Conservation (phyloP, 2,888 invertebrate genomes). For the Dorcus parallelipipedus region DNA sequence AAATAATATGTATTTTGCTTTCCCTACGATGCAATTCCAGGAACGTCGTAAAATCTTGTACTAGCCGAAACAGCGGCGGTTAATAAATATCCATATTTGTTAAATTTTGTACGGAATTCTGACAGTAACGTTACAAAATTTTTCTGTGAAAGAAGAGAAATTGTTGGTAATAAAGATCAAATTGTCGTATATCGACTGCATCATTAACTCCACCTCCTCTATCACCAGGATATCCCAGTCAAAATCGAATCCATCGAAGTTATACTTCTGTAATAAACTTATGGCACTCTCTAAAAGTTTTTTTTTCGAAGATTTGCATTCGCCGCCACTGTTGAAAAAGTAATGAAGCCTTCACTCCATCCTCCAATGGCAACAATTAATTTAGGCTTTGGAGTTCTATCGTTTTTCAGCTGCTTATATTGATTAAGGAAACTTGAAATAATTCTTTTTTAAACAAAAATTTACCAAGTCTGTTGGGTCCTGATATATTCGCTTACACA, state of each 20-base stretch:
- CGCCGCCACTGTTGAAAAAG: no score
- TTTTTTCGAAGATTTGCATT: no score
- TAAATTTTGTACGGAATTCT: conserved; percentile 55
- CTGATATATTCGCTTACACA: no score
- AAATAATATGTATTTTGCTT: background rate
- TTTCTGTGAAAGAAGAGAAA: background rate
- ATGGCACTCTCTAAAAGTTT: conserved; percentile 57
- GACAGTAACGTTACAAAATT: conserved; percentile 51
- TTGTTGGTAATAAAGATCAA: no score
- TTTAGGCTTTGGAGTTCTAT: background rate
- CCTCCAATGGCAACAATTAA: no score
- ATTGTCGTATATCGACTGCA: conserved; percentile 18
- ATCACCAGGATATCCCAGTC: conserved; percentile 68
- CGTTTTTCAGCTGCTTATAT: background rate
- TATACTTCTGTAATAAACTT: conserved; percentile 52
- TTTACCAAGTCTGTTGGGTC: no score
- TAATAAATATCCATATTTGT: conserved; percentile 52
- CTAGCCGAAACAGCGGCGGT: conserved; percentile 57
- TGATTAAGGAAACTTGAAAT: no score
- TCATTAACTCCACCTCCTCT: conserved; percentile 46
- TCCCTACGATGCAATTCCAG: conserved; percentile 53
- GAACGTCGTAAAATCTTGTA: conserved; percentile 56
- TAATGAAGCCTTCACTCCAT: no score
- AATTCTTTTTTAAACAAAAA: no score
- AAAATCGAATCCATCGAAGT: conserved; percentile 68